Conservation (phyloP, 2,888 invertebrate species). For the Crioceris asparagi region DNA sequence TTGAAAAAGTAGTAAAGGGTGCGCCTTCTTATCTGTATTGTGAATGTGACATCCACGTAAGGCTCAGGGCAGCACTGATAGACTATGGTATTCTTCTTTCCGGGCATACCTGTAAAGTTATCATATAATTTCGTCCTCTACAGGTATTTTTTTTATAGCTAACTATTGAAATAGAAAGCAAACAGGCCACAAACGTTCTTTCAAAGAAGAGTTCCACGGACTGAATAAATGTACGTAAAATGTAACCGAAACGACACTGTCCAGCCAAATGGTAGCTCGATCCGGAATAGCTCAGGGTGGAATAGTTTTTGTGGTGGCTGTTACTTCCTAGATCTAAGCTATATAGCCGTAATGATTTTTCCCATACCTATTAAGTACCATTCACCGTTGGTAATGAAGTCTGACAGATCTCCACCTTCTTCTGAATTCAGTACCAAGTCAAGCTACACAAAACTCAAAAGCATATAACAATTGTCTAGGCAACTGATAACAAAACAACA, state of each 20-base stretch:
- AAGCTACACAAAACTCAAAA: conserved; percentile 56
- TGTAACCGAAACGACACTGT: too few species aligned
- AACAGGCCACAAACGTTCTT: too few species aligned
- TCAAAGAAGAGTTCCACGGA: too few species aligned
- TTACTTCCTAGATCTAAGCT: not conserved
- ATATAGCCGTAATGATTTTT: not conserved
- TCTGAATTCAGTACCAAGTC: conserved; percentile 93
- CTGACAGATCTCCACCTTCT: conserved; percentile 87
- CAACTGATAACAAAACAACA: too few species aligned
- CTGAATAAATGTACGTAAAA: too few species aligned
- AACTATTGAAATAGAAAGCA: too few species aligned
- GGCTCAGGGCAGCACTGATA: conserved; percentile 92
- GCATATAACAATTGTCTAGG: too few species aligned
- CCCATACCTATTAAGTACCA: conserved; percentile 96
- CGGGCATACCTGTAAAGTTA: conserved; percentile 82
- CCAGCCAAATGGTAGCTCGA: not conserved
- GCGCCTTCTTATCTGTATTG: conserved; percentile 89
- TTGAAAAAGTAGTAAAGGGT: conserved; percentile 99
- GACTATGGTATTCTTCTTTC: conserved; percentile 79
- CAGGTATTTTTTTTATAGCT: too few species aligned
- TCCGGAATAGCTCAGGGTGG: not conserved
- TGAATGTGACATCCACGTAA: conserved; percentile 92
- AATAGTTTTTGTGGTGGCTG: not conserved
- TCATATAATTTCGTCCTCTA: too few species aligned
- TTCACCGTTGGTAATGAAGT: conserved; percentile 98